Base-by-base conservation (phyloP, 1,140 invertebrate species). In the Elymnias hypermnestra region DNA sequence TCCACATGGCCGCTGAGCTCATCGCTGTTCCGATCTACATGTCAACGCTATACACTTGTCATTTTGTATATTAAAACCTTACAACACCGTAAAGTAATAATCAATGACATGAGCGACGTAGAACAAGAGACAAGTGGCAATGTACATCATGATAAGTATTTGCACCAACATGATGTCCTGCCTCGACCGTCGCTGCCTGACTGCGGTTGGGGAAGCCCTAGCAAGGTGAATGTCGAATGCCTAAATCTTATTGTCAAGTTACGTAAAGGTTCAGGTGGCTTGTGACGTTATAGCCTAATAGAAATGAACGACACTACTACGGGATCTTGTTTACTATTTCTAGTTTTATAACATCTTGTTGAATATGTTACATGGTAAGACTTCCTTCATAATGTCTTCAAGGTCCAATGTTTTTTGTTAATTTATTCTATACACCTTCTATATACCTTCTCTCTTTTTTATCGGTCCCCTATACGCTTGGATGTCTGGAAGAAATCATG, bases 71-170 rank as follows among this genome's bases (percentile, higher is more conserved):
- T 48, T 28, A 4, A n/a, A 10, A 19, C 31, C 41, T 46, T 43
- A 76, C 47, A 76, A 39, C 9, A 63, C 65, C 0, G 73, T 71
- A 33, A 83, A 61, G 49, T 84, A 84, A 53, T 82, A 86, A 54
- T 86, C 85, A 26, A 87, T 83, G 28, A 86, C 68, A 12, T 79
- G 73, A 5, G 81, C 81, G 13, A 85, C 76, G 46, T 87, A 87
- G 54, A 87, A 81, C 14, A 87, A 43, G 14, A 87, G 62, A 55
- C 81, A 87, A 7, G 83, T 83, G 26, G 70, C 77, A 23, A 85
- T 82, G 63, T 87, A 87, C 68, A 86, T 82, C 65, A 87, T 83
- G 35, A 87, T 83, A 1, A 87, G 67, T 10, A 87, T 84, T 44
- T 87, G 85, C 15, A 87, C 75, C 56, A 87, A 63, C 85, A 87